Percentiles rank a stretch among this genome's conserved stretches.
phyloP scores from a whole-genome alignment of 1,140 invertebrate genomes.

The Chelonus insularis region DNA sequence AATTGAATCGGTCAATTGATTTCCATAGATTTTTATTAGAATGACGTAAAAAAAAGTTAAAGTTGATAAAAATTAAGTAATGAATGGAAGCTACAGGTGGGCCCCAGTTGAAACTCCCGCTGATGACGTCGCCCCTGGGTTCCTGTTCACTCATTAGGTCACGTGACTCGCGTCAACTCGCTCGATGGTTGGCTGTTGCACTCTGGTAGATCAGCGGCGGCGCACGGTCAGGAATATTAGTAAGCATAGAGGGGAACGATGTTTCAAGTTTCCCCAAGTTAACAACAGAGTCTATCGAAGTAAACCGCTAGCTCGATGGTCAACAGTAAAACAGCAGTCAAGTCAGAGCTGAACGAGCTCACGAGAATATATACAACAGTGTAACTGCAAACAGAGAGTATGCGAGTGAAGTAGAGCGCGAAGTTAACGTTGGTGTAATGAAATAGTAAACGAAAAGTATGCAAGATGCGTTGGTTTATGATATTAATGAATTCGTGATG shows the following conservation, averaged over 20 bases:
- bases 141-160: slow-evolving; percentile 14
- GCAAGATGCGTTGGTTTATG: not conserved
- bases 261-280: not conserved
- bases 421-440: slow-evolving; percentile 12
- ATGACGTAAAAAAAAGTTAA: not conserved
- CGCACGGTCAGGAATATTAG: not conserved
- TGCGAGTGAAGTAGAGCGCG: slow-evolving; percentile 23
- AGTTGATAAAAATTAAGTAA: not conserved
- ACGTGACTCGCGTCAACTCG: not conserved
- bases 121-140: slow-evolving; percentile 4
- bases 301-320: not conserved
- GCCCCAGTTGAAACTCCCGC: not conserved
- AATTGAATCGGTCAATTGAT: no score
- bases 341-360: not conserved
- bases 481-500: not conserved
- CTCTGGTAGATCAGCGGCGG: slow-evolving; percentile 5
- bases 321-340: not conserved
- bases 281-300: not conserved
- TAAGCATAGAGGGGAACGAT: not conserved
- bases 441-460: slow-evolving; percentile 24
- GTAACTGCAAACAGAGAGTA: not conserved
- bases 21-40: not conserved
- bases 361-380: not conserved
- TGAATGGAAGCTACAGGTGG: slow-evolving; percentile 41
- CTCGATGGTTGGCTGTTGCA: slow-evolving; percentile 5